phyloP scores from a whole-genome alignment of 2,113 vertebrate species.

The Oreochromis spilurus region DNA sequence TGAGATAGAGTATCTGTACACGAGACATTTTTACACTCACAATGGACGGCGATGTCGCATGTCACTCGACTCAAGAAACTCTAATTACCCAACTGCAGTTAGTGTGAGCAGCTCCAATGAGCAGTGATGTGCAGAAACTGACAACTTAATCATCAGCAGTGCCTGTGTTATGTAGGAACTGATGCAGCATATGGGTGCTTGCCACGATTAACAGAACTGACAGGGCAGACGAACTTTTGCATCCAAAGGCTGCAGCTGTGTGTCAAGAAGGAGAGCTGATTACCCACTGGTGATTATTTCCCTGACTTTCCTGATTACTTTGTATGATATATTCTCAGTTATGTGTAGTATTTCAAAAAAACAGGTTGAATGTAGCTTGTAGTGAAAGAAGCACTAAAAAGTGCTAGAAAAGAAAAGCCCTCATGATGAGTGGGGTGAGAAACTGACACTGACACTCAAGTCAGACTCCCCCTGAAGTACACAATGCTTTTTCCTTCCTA shows the following conservation, averaged over 20 bases:
- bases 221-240: not conserved
- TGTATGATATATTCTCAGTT: not conserved
- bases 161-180: not conserved
- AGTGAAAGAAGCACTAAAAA: not conserved
- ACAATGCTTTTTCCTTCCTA: not conserved
- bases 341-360: accelerated
- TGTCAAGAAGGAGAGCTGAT: not conserved
- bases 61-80: not conserved
- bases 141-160: not conserved
- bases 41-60: not conserved
- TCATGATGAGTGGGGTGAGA: not conserved
- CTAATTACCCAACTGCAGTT: not conserved
- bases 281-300: not conserved
- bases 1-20: not conserved
- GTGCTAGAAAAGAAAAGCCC: not conserved
- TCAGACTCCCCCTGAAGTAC: not conserved
- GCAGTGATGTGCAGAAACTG: not conserved
- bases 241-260: not conserved
- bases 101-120: not conserved
- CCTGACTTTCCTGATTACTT: not conserved
- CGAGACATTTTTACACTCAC: not conserved
- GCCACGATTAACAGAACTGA: not conserved
- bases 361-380: not conserved
- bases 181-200: not conserved
- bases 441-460: not conserved